Evolutionary conservation across 2,888 invertebrate genomes (phyloP).

Genomic region (Drosophila subquinaria): DNA sequence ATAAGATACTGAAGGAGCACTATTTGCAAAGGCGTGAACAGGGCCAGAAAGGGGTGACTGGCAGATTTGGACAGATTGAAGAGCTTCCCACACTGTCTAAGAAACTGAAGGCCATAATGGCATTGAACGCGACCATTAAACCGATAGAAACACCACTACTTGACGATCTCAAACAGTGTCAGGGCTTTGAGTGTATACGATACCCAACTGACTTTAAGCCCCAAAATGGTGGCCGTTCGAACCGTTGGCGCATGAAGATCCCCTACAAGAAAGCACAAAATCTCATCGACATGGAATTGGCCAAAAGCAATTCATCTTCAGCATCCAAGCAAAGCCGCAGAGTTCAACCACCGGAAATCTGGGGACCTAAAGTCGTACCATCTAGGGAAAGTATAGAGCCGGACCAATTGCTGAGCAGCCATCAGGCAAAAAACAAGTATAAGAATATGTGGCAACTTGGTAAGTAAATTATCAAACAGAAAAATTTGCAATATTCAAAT

Average conservation of each 20-base stretch:
- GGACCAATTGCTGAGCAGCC: conserved; percentile 3
- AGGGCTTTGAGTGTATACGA: not conserved
- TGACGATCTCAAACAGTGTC: not conserved
- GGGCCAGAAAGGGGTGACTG: not conserved
- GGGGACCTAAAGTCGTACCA: not conserved
- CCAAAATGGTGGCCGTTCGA: not conserved
- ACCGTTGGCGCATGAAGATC: conserved; percentile 21
- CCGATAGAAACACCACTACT: not conserved
- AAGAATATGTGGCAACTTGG: conserved; percentile 31
- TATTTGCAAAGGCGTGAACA: conserved; percentile 20
- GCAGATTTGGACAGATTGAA: too few species aligned
- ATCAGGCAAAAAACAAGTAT: not conserved
- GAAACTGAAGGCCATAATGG: conserved; percentile 30
- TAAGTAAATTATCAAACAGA: not conserved
- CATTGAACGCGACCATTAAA: not conserved
- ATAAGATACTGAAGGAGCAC: conserved; percentile 34
- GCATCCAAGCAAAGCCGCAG: not conserved
- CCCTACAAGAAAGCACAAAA: not conserved
- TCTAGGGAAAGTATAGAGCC: not conserved
- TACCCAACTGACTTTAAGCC: conserved; percentile 4
- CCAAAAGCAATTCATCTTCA: not conserved
- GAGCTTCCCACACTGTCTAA: conserved; percentile 11
- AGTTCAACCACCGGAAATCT: not conserved
- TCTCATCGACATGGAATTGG: not conserved
- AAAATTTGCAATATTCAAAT: not conserved